These are phyloP conservation scores for Nanorana parkeri DNA, from an alignment of 2,113 vertebrate species.

Conservation along the genomic window DNA sequence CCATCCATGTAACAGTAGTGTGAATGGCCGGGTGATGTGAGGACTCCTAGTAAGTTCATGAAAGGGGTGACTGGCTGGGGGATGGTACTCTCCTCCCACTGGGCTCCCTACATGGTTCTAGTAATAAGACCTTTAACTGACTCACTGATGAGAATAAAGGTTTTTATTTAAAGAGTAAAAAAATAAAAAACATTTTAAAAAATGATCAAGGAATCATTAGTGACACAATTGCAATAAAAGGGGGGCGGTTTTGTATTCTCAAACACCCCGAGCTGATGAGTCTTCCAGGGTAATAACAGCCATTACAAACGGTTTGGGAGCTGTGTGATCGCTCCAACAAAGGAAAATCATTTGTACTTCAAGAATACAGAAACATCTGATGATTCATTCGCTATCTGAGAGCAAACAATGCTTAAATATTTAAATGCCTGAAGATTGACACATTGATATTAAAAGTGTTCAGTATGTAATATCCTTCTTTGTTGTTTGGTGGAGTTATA, in stretches of 20 bases:
- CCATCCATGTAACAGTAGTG: too few species aligned
- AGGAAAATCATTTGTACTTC: slow-evolving; percentile 37
- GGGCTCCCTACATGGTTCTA: too few species aligned
- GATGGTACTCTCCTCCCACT: too few species aligned
- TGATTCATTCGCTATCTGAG: slow-evolving; percentile 36
- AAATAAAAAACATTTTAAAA: too few species aligned
- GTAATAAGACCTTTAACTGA: too few species aligned
- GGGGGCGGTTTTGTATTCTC: not conserved
- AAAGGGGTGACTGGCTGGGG: too few species aligned
- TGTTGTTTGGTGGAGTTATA: not conserved
- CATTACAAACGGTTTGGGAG: slow-evolving; percentile 18
- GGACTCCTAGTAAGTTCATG: too few species aligned
- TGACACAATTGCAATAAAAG: slow-evolving; percentile 25
- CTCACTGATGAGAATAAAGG: too few species aligned
- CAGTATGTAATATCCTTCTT: slow-evolving; percentile 20
- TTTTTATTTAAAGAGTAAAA: too few species aligned
- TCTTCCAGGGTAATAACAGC: slow-evolving; percentile 31
- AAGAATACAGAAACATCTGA: slow-evolving; percentile 39
- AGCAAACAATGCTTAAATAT: slow-evolving; percentile 45
- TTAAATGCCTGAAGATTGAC: slow-evolving; percentile 46
- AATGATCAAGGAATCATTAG: slow-evolving; percentile 1
- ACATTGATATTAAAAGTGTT: slow-evolving; percentile 33
- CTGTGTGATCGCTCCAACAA: slow-evolving; percentile 12
- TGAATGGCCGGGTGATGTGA: too few species aligned
- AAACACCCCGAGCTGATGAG: slow-evolving; percentile 26